Conservation (phyloP, 2,797 vertebrate genomes). For the Tokudaia muenninki region DNA sequence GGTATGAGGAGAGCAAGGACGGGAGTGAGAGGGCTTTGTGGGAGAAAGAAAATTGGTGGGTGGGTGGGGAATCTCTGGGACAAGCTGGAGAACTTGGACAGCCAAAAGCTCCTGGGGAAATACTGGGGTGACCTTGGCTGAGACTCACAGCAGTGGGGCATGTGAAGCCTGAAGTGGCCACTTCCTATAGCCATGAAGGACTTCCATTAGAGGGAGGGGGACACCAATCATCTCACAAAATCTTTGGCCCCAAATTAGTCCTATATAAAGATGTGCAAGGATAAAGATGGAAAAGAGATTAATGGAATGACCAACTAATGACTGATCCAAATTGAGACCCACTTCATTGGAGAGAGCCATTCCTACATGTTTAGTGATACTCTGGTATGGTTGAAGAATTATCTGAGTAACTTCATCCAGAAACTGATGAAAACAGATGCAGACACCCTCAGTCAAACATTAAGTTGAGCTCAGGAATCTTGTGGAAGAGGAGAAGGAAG, state of each 20-base stretch:
- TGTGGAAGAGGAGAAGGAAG: not conserved
- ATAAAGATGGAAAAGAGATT: not conserved
- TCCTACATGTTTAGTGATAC: not conserved
- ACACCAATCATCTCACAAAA: not conserved
- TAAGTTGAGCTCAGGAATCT: not conserved
- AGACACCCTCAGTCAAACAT: not conserved
- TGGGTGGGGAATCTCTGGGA: not conserved
- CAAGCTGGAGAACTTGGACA: not conserved
- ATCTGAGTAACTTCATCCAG: not conserved
- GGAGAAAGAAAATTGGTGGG: not conserved
- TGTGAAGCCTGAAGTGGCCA: not conserved
- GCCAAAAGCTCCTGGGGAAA: not conserved
- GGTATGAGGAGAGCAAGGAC: not conserved
- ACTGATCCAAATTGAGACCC: not conserved
- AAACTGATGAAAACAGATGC: not conserved
- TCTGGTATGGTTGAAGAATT: not conserved
- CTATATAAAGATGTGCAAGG: not conserved
- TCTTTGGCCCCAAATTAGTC: not conserved
- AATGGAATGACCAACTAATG: not conserved
- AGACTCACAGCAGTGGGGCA: not conserved
- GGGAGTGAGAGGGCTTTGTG: not conserved
- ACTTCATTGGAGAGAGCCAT: not conserved
- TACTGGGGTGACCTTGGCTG: not conserved
- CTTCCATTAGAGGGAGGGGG: not conserved
- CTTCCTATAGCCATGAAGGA: not conserved